phyloP scores from a whole-genome alignment of 2,888 invertebrate species.

The Ornithoptera priamus region DNA sequence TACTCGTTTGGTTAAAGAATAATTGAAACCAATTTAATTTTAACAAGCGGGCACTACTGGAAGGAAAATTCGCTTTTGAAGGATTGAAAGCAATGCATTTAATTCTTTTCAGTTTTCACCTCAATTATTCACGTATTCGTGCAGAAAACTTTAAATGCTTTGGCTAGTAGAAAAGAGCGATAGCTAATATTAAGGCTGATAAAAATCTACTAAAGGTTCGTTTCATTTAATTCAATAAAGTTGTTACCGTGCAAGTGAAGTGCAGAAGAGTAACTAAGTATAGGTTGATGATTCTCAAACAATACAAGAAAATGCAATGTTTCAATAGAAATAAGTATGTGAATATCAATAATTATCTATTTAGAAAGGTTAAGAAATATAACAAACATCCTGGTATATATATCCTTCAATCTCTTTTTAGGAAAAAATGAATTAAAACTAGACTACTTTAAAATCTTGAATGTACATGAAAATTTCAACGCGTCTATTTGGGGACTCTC shows the following conservation, averaged over 20 bases:
- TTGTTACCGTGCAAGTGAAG: background rate
- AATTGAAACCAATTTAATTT: conserved; percentile 41
- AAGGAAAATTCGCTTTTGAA: conserved; percentile 24
- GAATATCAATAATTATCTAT: too few species aligned
- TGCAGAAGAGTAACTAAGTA: background rate
- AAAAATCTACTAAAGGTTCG: conserved; percentile 16
- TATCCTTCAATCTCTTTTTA: too few species aligned
- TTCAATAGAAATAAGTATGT: too few species aligned
- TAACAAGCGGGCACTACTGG: conserved; percentile 31
- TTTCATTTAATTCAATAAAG: conserved; percentile 24
- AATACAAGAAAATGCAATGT: background rate
- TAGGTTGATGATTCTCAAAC: background rate
- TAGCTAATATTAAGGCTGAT: conserved; percentile 12
- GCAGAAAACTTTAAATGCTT: conserved; percentile 44
- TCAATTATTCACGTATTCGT: conserved; percentile 42
- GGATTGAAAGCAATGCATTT: conserved; percentile 41
- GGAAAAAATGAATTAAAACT: too few species aligned
- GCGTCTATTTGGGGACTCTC: too few species aligned
- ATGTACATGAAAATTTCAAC: too few species aligned
- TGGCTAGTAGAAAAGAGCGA: conserved; percentile 24
- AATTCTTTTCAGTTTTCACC: conserved; percentile 36
- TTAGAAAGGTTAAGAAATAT: too few species aligned
- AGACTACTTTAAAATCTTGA: too few species aligned
- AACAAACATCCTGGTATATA: too few species aligned
- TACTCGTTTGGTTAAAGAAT: conserved; percentile 19